Base-by-base conservation (phyloP, 2,888 invertebrate genomes). In the Diaprepes abbreviatus region DNA sequence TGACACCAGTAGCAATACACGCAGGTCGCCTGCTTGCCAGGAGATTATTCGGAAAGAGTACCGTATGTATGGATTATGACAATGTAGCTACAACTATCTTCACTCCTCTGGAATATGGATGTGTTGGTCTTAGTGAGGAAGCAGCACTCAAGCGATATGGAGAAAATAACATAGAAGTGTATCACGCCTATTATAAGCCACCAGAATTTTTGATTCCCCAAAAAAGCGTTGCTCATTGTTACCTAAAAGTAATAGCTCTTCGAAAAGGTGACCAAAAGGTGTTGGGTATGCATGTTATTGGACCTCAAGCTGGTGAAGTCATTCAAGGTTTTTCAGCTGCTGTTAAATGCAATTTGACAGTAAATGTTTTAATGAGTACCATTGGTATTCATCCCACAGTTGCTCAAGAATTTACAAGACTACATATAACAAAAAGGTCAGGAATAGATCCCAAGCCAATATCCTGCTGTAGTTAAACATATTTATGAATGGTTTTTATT, bases 51-150 rank as follows among this genome's bases (percentile, higher is more conserved):
- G 90, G 82, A 0, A 87, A 85, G 62, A 84, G 86, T 9, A 79
- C 80, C 0, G 88, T 88, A 69, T 84, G 86, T 24, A 95, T 95
- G 93, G 93, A 95, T 84, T 95, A 95, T 79, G 85, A 87, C 0
- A 93, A 93, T 86, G 91, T 98, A 1, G 94, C 98, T 35, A 98
- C 98, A n/a, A 97, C 98, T 0, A 90, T 98, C 0, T 98, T 98
- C 85, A 96, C 96, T 38, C 98, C 98, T 28, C 83, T 98, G 21
- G 98, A 99, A 86, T 98, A 98, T 82, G 95, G 95, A 10, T 92
- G 92, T 80, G 95, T 97, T 9, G 98, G 98, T 0, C 85, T 96
- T 50, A 92, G 95, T 78, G 98, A 98, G 86, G 98, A 98, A 83
- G 86, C 85, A 21, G 97, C 97, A 0, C 82, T 88, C 10, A 83